Evolutionary conservation across 2,113 vertebrate genomes (phyloP), one percentile per base, ranked within the genome.

Genomic region (Rhadina sibilatrix): DNA sequence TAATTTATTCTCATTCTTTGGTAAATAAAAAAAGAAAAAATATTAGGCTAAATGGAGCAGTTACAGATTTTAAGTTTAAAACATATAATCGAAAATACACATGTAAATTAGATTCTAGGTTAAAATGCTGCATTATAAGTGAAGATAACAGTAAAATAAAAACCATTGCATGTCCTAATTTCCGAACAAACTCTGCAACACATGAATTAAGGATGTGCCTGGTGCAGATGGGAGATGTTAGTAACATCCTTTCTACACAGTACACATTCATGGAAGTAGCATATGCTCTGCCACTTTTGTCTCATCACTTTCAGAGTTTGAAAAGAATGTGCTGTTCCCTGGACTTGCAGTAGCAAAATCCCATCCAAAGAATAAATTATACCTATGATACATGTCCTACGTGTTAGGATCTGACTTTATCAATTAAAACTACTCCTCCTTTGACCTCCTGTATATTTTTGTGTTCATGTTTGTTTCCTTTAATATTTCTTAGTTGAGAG

Each of bases 181-280:
- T 95, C 92, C 25, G 52, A 64, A 89, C 52, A 64, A 89, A 52
- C 54, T 90, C 93, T 89, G 90, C 64, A 92, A 88, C 56, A 93
- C 64, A 96, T 96, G 88, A 96, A 97, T 96, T 96, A 96, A 96
- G 90, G 85, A 97, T 96, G 92, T 71, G 95, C 35, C 52, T 95
- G 44, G 94, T 96, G 90, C 94, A 94, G 92, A 96, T 95, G 95
- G 94, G 94, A 96, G 94, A 95, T 96, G 95, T 96, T 97, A 92
- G 85, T 77, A 96, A 94, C 93, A 93, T 97, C 85, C 90, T 95
- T 93, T 95, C 83, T 81, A 68, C 61, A 42, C 75, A 88, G 90
- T 4, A 2, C 79, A 63, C 88, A 83, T 63, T 96, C 82, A 83
- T 93, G 90, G 61, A 89, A 93, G 64, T 64, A 96, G 87, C 94